These are phyloP conservation scores for Drosophila leonis DNA, from an alignment of 2,888 invertebrate genomes.

Conservation along the genomic window DNA sequence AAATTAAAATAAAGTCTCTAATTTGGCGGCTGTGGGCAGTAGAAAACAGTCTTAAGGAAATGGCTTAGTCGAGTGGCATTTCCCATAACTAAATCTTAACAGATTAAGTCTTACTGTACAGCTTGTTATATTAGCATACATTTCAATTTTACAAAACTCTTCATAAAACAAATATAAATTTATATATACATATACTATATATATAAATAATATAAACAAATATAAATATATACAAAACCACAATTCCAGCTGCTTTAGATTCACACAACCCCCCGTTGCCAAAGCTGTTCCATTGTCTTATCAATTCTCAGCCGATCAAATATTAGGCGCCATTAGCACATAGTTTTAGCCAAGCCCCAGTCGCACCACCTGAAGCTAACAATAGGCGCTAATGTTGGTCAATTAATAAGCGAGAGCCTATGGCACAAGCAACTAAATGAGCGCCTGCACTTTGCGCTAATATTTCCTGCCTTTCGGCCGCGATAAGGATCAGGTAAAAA, in stretches of 20 bases:
- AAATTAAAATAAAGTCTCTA: no score
- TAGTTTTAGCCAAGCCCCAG: conserved; percentile 39
- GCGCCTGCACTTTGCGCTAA: conserved; percentile 64
- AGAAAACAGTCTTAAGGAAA: no score
- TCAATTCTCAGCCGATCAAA: conserved; percentile 52
- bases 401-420: conserved; percentile 66
- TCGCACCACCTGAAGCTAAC: conserved; percentile 41
- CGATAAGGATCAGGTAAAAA: conserved; percentile 65
- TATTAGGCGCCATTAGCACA: conserved; percentile 71
- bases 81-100: no score
- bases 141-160: no score
- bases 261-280: background rate
- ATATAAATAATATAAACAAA: no score
- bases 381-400: conserved; percentile 75
- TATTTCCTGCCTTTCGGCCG: conserved; percentile 67
- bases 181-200: no score
- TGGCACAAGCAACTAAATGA: conserved; percentile 5
- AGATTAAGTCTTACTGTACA: no score
- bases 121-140: no score
- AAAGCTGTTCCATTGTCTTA: conserved; percentile 35
- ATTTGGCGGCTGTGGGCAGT: no score
- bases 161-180: no score
- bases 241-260: background rate
- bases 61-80: no score
- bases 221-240: no score